Evolutionary conservation across 1,140 invertebrate genomes (phyloP).

Genomic region (Drosophila novamexicana): DNA sequence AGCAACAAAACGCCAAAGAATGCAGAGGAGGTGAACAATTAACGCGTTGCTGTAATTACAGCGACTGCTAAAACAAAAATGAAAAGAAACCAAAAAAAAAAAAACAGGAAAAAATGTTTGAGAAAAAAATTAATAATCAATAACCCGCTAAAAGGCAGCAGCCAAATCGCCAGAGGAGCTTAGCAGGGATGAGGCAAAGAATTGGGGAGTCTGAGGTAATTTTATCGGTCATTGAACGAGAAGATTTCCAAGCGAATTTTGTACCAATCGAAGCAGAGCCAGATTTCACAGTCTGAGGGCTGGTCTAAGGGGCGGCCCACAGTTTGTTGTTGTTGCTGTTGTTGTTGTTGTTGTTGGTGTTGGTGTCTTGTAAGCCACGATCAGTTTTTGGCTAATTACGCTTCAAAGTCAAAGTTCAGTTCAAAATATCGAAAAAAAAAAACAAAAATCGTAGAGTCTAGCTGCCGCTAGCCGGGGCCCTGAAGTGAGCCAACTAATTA

Average conservation of each 20-base stretch:
- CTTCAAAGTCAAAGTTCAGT: constrained; percentile 46
- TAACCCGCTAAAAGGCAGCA: constrained; percentile 75
- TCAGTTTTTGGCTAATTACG: constrained; percentile 78
- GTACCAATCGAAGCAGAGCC: neutral
- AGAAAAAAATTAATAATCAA: constrained; percentile 78
- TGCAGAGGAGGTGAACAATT: constrained; percentile 74
- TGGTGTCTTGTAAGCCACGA: constrained; percentile 60
- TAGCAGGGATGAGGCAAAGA: neutral
- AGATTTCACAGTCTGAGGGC: neutral
- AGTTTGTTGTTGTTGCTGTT: constrained; percentile 5
- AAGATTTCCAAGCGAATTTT: constrained; percentile 46
- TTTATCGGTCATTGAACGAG: constrained; percentile 80
- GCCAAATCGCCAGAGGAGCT: constrained; percentile 4
- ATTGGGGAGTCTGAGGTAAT: constrained; percentile 63
- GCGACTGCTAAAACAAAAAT: constrained; percentile 52
- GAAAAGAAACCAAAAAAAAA: constrained; percentile 39
- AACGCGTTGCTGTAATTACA: constrained; percentile 78
- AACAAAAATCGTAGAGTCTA: neutral
- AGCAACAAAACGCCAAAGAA: constrained; percentile 38
- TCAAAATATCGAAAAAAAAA: neutral
- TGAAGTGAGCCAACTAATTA: constrained; percentile 71
- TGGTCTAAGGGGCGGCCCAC: constrained; percentile 21
- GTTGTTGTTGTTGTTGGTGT: constrained; percentile 5
- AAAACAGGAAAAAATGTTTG: constrained; percentile 9
- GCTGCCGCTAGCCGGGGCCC: constrained; percentile 30